Evolutionary conservation across 2,888 invertebrate genomes (phyloP), one percentile per base, ranked within the genome.

Genomic region (Alsophila aescularia): DNA sequence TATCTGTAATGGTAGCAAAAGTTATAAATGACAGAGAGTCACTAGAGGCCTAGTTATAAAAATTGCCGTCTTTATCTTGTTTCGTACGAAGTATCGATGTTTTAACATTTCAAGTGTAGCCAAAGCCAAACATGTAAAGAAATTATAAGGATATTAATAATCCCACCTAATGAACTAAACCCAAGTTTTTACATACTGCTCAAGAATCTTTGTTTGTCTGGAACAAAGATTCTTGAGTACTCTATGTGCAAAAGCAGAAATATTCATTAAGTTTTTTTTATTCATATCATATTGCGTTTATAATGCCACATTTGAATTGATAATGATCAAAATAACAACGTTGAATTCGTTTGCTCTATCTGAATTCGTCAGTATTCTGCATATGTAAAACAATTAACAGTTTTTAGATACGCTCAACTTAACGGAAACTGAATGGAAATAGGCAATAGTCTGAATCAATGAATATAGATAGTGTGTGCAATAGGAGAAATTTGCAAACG

Each of bases 231-330:
- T n/a, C n/a, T n/a, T n/a, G n/a, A n/a, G n/a, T n/a, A n/a, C n/a
- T n/a, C n/a, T n/a, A 40, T 44, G 18, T 45, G 32, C 39, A 40
- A 45, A 49, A 44, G 41, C 45, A 15, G 34, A 32, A 24, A 24
- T 40, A 53, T 57, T 54, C 55, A 39, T 39, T 42, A 53, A 40
- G 31, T 24, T 47, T 61, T 18, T 56, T 18, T 57, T 44, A 54
- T 49, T 41, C 41, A 60, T 50, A 49, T 50, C 35, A 45, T 49
- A 56, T 53, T 54, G 42, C 36, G 44, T 52, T 39, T 35, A 42
- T 57, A 51, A 57, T 52, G 55, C 39, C 45, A 29, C 49, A 62
- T 52, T 54, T 49, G 37, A 52, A 60, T 60, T 60, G 47, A 50
- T 55, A 47, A 58, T 60, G 32, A 48, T 35, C 21, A 58, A 48